Base-by-base conservation (phyloP, 2,113 vertebrate species). In the Carassius auratus region DNA sequence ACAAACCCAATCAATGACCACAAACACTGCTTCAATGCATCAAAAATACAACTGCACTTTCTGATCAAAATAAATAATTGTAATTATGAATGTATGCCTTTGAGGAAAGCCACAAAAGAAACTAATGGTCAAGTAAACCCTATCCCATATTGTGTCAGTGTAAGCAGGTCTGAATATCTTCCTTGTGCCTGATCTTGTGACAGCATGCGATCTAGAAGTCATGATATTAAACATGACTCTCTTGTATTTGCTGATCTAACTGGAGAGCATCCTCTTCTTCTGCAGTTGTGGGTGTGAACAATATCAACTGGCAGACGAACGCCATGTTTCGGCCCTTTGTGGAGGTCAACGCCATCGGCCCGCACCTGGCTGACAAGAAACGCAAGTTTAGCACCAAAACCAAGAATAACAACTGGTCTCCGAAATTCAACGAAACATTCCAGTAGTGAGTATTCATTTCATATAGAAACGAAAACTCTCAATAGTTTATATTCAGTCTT, bases 371-470 rank as follows among this genome's bases (percentile, higher is more conserved):
- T 42, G 97, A 99, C 94, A 99, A 97, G 93, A 98, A 95, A 90
- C 96, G 98, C 90, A 99, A 97, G 90, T 98, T 97, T 69, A 97
- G 97, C 92, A 99, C 98, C 83, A 99, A 99, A 93, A 98, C 98
- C 86, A 99, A 99, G 93, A 99, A 98, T 90, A 99, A 99, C 93
- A 98, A 97, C 0, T 99, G 98, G 98, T 99, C 98, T 64, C 98
- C 98, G 80, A 99, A 99, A 92, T 99, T 97, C 93, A 99, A 99
- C 8, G 98, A 99, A 93, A 98, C 97, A 87, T 99, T 99, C 93
- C 97, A 98, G 73, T 99, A 98, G 98, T 99, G 94, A 99, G 98
- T 97, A 77, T 71, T 71, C 33, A 71, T 71, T 38, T 71, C 4
- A 38, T 19, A 69, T 33, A 69, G 6, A 14, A 68, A 33, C 8